A percentile compares a stretch with the other conserved stretches of the same genome.
Conservation (phyloP, 2,113 vertebrate genomes). For the Caretta caretta region DNA sequence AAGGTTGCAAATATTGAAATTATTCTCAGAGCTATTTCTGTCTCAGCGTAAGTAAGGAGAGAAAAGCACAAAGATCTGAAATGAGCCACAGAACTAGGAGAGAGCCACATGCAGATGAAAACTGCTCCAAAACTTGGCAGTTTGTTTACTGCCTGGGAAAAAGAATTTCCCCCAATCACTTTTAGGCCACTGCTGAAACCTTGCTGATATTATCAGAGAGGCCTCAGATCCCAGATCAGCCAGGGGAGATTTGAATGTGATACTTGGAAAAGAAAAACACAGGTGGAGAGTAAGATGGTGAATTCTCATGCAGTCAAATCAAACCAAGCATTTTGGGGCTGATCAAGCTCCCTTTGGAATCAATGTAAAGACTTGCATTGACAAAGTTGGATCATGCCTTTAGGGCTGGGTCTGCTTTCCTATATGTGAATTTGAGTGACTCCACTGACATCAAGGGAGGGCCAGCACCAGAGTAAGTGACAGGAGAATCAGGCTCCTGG, state of each 20-base stretch:
- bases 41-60: accelerated
- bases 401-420: not conserved
- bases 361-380: accelerated
- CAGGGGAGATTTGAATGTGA: accelerated
- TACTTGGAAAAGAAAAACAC: not conserved
- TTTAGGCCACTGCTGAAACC: not conserved
- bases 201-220: not conserved
- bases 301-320: not conserved
- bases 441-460: not conserved
- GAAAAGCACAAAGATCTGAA: accelerated
- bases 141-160: not conserved
- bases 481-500: conserved; percentile 1
- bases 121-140: accelerated
- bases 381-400: not conserved
- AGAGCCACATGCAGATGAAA: not conserved
- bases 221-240: not conserved
- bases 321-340: not conserved
- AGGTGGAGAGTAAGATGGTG: not conserved
- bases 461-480: not conserved
- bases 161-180: not conserved
- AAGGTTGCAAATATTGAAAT: not conserved
- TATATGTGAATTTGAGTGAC: not conserved
- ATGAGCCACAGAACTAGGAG: accelerated
- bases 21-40: accelerated
- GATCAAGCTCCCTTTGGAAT: not conserved